Percentiles rank a stretch among this genome's conserved stretches.
Evolutionary conservation across 2,888 invertebrate genomes (phyloP).

Genomic region (Drosophila pegasa): DNA sequence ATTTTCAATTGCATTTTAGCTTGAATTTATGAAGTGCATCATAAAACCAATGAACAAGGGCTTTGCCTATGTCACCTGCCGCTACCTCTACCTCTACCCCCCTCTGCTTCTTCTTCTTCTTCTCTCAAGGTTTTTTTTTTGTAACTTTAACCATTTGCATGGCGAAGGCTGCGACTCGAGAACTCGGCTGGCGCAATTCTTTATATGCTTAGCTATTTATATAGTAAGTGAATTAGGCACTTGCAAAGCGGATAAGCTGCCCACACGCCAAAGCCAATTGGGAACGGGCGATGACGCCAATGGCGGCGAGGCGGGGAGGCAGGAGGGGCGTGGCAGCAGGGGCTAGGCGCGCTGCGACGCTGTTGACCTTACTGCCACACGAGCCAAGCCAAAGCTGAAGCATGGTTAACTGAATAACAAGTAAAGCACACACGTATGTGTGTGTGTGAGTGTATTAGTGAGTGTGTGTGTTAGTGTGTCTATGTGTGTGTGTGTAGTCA

Average conservation of each 20-base stretch:
- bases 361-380: conserved; percentile 65
- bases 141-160: conserved; percentile 19
- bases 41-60: conserved; percentile 1
- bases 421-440: conserved; percentile 20
- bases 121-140: not conserved
- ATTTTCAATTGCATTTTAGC: conserved; percentile 16
- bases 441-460: no score
- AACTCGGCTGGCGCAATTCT: conserved; percentile 1
- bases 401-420: conserved; percentile 41
- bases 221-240: conserved; percentile 68
- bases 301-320: conserved; percentile 21
- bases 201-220: conserved; percentile 33
- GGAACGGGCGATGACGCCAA: conserved; percentile 36
- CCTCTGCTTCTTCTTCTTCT: not conserved
- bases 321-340: conserved; percentile 13
- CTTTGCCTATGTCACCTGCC: not conserved
- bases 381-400: conserved; percentile 39
- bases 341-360: conserved; percentile 37
- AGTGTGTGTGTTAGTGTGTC: no score
- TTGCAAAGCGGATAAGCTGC: conserved; percentile 74
- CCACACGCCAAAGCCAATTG: conserved; percentile 55
- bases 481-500: no score
- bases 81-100: not conserved
- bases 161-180: conserved; percentile 2
- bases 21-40: conserved; percentile 11